Evolutionary conservation across 2,888 invertebrate genomes (phyloP).

Genomic region (Chrysolina oricalcia): DNA sequence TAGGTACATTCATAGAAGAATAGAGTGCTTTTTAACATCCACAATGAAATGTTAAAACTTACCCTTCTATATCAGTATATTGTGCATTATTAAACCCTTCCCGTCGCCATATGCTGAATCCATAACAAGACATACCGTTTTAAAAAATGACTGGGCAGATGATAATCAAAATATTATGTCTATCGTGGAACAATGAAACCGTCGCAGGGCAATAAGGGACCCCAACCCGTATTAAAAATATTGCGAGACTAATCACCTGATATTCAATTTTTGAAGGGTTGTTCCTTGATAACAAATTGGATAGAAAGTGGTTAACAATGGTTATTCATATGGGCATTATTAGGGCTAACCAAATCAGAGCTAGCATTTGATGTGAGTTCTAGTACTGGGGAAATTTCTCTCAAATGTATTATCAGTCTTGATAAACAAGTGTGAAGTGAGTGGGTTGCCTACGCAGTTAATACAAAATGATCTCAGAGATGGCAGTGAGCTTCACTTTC

Average conservation of each 20-base stretch:
- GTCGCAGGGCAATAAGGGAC: neutral
- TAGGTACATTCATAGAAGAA: slow-evolving; percentile 43
- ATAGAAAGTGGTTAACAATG: neutral
- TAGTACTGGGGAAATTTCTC: too few relatives aligned
- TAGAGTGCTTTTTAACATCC: slow-evolving; percentile 53
- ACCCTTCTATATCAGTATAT: slow-evolving; percentile 59
- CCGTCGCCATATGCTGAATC: slow-evolving; percentile 62
- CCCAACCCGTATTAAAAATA: neutral
- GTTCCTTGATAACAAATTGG: neutral
- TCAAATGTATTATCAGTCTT: too few relatives aligned
- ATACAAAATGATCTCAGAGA: too few relatives aligned
- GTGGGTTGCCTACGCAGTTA: too few relatives aligned
- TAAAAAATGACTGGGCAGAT: neutral
- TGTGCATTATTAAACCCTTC: slow-evolving; percentile 64
- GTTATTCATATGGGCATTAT: neutral
- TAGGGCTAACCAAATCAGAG: neutral
- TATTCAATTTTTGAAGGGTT: neutral
- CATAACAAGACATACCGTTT: slow-evolving; percentile 47
- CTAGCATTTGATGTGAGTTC: too few relatives aligned
- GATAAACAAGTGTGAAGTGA: too few relatives aligned
- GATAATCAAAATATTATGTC: neutral
- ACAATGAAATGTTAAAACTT: slow-evolving; percentile 65
- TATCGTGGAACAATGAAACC: neutral
- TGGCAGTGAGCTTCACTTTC: too few relatives aligned
- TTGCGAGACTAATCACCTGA: neutral